Evolutionary conservation across 2,113 vertebrate genomes (phyloP), one percentile per base, ranked within the genome.

Genomic region (Nymphicus hollandicus): DNA sequence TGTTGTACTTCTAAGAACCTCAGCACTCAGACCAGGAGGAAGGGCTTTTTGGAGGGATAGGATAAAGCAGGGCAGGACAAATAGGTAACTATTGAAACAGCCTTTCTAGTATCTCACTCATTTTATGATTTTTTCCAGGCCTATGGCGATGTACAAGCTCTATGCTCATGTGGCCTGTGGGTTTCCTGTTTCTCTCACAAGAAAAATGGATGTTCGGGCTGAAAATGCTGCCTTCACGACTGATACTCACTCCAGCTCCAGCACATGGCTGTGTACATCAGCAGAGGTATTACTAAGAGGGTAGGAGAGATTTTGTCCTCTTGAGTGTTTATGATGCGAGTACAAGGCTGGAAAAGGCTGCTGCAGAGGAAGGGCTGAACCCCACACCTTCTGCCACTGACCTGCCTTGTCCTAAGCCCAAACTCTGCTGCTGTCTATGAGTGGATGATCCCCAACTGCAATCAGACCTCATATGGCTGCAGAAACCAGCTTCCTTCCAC

Each of bases 131-230:
- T 86, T 58, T 50, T 33, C 29, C 33, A 86, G 31, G 28, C 31
- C n/a, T 76, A 9, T 0, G 2, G 35, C 10, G 16, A 74, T 11
- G 5, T 8, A 44, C 14, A 35, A 6, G 15, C 22, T 60, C 29
- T 66, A 33, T 2, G 18, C 2, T n/a, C 23, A 6, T 3, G 14
- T 22, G 13, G n/a, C 3, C 33, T 20, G 33, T 1, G 4, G 9
- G 11, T 17, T n/a, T 89, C 19, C 41, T 7, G 2, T 53, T 69
- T 65, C 56, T 79, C 74, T 37, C 37, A 28, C 11, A 88, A 33
- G 17, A 58, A 78, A 81, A 79, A 70, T 0, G 7, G 6, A 6
- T 39, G 29, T 16, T 33, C n/a, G 41, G 20, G 44, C 71, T 73
- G 29, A 47, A 86, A 69, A 65, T 3, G 8, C 6, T 33, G 28